Base-by-base conservation (phyloP, 2,888 invertebrate species). In the Hoplodrina blanda region DNA sequence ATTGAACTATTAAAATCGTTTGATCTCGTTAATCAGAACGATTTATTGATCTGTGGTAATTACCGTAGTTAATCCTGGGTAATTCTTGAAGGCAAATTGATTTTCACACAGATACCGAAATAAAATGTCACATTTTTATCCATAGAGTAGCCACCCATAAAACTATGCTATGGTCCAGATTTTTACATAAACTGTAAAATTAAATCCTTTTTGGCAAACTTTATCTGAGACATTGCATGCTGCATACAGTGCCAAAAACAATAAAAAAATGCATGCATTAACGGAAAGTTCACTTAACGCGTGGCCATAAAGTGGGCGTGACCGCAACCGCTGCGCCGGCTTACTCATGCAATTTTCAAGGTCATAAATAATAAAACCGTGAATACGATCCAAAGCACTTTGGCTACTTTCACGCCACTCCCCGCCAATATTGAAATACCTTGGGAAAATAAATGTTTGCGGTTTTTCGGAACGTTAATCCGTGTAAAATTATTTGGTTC, bases 321-420 rank as follows among this genome's bases (percentile, higher is more conserved):
- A 93, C 94, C 95, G 87, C 95, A 94, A 91, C 94, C 92, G 92
- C 94, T 91, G 93, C 91, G 91, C 92, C 89, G 91, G 94, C 92
- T 92, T 93, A 92, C 91, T 92, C 93, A 89, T 94, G 95, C 95
- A 95, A 95, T 95, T 95, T 95, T 95, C 95, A 95, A 94, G 94
- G 93, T 93, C 94, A 91, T 96, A 95, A 96, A 95, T 96, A 95
- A 96, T 95, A 93, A 92, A 94, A 92, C 91, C 91, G 91, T 92
- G 92, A 94, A 93, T 91, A 91, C 92, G 90, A 92, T 94, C 93
- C 94, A 94, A 95, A 94, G 92, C 91, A 92, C 93, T 94, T 94
- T 93, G 94, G 92, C 93, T 91, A 92, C 92, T 93, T 93, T 91
- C 89, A 82, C 87, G 98, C 99, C 87, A 87, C 87, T 90, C 89